Evolutionary conservation across 2,113 vertebrate species (phyloP).

Genomic region (Platysteira castanea): DNA sequence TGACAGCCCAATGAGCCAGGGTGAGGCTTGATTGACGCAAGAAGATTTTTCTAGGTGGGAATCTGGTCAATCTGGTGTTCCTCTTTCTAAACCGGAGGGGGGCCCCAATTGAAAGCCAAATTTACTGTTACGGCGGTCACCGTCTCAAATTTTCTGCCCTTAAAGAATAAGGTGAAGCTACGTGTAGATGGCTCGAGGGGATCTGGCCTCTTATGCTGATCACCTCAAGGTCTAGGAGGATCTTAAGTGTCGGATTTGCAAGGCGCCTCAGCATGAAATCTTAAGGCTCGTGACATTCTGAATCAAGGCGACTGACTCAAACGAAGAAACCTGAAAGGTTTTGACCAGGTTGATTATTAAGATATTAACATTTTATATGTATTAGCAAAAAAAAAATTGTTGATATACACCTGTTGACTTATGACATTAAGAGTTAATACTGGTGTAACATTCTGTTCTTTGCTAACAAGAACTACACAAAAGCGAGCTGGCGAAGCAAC

Average conservation of each 20-base stretch:
- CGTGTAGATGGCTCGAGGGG: conserved; percentile 88
- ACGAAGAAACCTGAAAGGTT: conserved; percentile 79
- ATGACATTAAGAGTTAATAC: background rate
- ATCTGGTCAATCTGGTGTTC: conserved; percentile 89
- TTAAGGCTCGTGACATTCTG: conserved; percentile 93
- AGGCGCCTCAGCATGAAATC: conserved; percentile 92
- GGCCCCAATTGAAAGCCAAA: conserved; percentile 88
- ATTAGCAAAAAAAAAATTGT: no score
- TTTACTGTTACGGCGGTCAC: conserved; percentile 87
- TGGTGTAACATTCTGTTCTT: background rate
- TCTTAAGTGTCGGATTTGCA: conserved; percentile 91
- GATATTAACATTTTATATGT: conserved; percentile 78
- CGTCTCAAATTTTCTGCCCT: conserved; percentile 87
- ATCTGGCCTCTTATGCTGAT: conserved; percentile 92
- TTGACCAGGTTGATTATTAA: conserved; percentile 84
- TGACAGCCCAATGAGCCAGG: conserved; percentile 92
- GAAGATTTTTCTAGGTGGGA: conserved; percentile 90
- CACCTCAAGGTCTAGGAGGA: conserved; percentile 91
- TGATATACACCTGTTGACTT: no score
- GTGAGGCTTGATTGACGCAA: conserved; percentile 94
- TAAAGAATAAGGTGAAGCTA: conserved; percentile 89
- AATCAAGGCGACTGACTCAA: conserved; percentile 91
- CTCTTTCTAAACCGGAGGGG: conserved; percentile 89
- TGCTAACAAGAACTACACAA: conserved; percentile 42
- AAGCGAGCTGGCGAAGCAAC: conserved; percentile 9